A percentile compares a stretch with the other conserved stretches of the same genome.
Conservation (phyloP, 2,888 invertebrate genomes). For the Pristionchus arcanus region DNA sequence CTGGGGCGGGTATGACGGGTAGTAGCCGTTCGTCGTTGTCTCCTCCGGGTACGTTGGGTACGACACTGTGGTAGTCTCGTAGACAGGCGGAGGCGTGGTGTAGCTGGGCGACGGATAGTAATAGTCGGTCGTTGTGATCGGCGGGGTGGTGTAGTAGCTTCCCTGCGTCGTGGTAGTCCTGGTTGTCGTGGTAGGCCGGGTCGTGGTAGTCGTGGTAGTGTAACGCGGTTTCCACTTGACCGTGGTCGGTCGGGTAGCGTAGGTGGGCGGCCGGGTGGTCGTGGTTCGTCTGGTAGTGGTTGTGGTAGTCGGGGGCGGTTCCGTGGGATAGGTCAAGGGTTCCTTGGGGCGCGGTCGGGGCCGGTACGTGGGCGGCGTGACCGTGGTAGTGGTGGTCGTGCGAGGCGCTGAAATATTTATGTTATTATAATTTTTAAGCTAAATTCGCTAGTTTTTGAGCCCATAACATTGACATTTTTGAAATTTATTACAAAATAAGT, state of each 20-base stretch:
- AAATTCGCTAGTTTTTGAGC: too few species aligned
- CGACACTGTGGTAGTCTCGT: background rate
- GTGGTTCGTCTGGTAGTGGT: background rate
- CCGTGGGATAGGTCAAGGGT: slow-evolving; percentile 26
- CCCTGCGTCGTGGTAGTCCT: background rate
- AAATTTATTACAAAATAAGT: too few species aligned
- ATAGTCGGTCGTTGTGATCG: background rate
- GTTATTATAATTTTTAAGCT: too few species aligned
- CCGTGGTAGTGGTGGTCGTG: background rate
- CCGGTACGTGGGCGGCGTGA: background rate
- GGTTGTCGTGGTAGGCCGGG: background rate
- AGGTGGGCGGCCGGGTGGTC: background rate
- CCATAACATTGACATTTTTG: too few species aligned
- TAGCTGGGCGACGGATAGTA: background rate
- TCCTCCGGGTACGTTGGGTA: background rate
- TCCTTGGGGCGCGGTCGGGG: background rate
- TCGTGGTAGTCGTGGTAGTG: background rate
- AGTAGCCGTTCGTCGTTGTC: background rate
- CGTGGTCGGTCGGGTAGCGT: background rate
- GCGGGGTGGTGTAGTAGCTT: background rate
- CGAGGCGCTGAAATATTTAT: background rate
- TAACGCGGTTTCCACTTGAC: background rate
- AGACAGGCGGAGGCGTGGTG: background rate
- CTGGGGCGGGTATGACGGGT: background rate
- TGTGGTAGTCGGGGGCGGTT: background rate